These are phyloP conservation scores for Nothocercus julius DNA, from an alignment of 2,113 vertebrate species.

Conservation along the genomic window DNA sequence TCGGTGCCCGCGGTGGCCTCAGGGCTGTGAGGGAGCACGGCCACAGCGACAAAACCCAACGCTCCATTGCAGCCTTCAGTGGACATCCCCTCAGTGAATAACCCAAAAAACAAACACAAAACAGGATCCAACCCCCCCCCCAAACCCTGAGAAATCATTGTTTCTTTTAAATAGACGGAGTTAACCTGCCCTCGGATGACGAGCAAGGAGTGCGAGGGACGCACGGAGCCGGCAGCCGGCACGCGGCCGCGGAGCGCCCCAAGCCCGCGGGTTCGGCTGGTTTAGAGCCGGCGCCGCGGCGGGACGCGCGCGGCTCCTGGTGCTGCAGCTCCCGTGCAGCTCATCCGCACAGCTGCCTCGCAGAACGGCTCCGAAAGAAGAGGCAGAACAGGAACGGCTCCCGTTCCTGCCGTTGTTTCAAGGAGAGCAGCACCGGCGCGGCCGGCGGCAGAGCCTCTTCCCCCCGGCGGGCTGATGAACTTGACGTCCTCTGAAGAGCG, in stretches of 20 bases:
- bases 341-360: background rate
- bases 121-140: background rate
- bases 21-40: background rate
- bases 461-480: background rate
- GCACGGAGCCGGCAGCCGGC: background rate
- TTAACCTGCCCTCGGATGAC: background rate
- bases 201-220: background rate
- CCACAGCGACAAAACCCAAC: background rate
- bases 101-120: background rate
- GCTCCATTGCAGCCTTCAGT: background rate
- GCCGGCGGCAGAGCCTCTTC: background rate
- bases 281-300: background rate
- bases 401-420: background rate
- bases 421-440: background rate
- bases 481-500: slow-evolving; percentile 8
- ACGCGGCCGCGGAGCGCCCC: accelerated
- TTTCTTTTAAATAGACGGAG: background rate
- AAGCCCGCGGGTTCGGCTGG: background rate
- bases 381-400: background rate
- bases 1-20: background rate
- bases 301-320: no score
- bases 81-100: background rate
- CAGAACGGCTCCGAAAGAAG: background rate
- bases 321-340: accelerated
- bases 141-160: background rate